These are phyloP conservation scores for Acanthornis magna DNA, from an alignment of 2,797 vertebrate genomes.

Conservation along the genomic window DNA sequence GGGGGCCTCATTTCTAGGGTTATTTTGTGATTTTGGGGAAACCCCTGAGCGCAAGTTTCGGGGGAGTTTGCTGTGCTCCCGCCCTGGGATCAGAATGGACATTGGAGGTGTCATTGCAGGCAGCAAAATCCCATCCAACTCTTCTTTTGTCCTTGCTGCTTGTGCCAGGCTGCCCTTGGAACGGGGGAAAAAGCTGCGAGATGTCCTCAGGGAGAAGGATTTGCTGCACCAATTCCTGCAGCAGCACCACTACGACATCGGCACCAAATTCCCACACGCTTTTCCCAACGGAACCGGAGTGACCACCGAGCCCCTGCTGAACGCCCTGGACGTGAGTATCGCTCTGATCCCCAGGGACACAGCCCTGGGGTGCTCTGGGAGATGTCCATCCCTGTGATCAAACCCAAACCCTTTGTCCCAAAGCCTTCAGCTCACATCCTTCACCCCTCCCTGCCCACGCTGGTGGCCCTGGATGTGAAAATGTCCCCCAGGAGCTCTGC, in stretches of 20 bases:
- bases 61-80: neutral
- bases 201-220: conserved; percentile 72
- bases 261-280: conserved; percentile 49
- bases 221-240: conserved; percentile 72
- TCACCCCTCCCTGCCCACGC: accelerated
- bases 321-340: conserved; percentile 77
- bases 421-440: neutral
- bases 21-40: neutral
- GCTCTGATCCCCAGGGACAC: neutral
- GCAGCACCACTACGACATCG: neutral
- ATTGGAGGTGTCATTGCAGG: neutral
- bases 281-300: neutral
- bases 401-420: neutral
- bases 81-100: neutral
- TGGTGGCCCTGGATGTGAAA: neutral
- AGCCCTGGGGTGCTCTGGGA: neutral
- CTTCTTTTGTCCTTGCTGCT: no score
- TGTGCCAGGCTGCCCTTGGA: conserved; percentile 76
- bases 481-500: neutral
- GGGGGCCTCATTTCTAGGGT: neutral
- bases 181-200: conserved; percentile 77
- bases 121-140: neutral
- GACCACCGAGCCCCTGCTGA: conserved; percentile 71
- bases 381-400: neutral
- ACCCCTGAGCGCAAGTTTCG: neutral